phyloP scores from a whole-genome alignment of 2,797 vertebrate species.

The Tachyglossus aculeatus region DNA sequence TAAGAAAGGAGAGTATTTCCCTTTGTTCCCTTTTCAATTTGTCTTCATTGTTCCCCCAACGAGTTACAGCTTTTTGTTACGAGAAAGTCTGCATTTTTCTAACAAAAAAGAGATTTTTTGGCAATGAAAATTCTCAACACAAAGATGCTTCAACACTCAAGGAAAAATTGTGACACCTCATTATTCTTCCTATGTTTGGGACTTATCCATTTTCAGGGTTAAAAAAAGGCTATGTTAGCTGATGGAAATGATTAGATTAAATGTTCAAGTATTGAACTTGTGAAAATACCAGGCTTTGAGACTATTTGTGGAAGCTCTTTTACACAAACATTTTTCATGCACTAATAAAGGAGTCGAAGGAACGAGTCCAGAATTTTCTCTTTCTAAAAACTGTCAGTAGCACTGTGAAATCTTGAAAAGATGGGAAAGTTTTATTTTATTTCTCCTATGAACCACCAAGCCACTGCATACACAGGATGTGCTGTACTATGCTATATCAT shows the following conservation, averaged over 20 bases:
- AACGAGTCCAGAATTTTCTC: fast-evolving
- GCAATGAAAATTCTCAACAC: background rate
- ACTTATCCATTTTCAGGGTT: background rate
- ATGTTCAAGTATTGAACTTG: background rate
- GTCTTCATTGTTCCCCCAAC: background rate
- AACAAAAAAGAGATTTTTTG: background rate
- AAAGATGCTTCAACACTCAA: background rate
- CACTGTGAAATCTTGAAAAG: background rate
- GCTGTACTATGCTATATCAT: fast-evolving
- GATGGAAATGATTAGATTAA: background rate
- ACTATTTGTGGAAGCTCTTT: background rate
- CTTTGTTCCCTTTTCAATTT: background rate
- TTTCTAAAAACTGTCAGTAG: background rate
- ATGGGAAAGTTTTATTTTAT: too few relatives aligned
- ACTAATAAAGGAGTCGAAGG: background rate
- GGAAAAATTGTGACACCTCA: background rate
- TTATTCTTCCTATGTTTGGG: background rate
- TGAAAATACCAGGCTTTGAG: background rate
- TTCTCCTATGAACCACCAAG: background rate
- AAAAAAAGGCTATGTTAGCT: background rate
- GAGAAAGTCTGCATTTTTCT: background rate
- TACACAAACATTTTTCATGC: background rate
- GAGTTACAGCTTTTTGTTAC: background rate
- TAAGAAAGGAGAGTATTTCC: background rate
- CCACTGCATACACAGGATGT: fast-evolving